phyloP scores from a whole-genome alignment of 2,888 invertebrate species.

The Andrena hattorfiana region DNA sequence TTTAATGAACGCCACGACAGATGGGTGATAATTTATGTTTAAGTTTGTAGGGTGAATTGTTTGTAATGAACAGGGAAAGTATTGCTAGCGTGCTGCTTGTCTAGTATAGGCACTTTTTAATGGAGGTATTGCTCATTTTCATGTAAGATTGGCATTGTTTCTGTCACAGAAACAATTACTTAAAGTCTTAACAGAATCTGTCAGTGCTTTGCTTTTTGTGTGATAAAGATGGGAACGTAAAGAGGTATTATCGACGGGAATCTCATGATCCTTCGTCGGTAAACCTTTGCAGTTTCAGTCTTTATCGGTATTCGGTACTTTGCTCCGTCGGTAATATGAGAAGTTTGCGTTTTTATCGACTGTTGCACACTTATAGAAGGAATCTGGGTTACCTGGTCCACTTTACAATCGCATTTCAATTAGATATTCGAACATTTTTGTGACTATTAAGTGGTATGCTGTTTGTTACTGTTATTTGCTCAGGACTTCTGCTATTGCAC shows the following conservation, averaged over 20 bases:
- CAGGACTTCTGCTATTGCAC: not conserved
- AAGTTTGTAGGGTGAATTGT: not conserved
- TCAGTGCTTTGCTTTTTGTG: not conserved
- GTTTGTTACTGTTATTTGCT: not conserved
- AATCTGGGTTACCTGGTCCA: no score
- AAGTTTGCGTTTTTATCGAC: conserved; percentile 16
- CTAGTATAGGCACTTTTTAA: no score
- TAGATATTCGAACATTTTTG: not conserved
- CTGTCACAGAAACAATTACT: not conserved
- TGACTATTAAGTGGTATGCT: accelerated
- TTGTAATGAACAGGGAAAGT: not conserved
- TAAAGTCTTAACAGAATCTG: not conserved
- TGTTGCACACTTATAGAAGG: not conserved
- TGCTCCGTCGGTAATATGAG: not conserved
- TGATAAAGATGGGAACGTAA: not conserved
- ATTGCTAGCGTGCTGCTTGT: not conserved
- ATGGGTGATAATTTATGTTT: not conserved
- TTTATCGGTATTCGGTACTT: conserved; percentile 19
- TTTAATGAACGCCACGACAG: not conserved
- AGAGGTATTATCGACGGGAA: conserved; percentile 22
- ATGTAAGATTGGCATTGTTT: not conserved
- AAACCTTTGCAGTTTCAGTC: not conserved
- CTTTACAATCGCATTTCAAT: not conserved
- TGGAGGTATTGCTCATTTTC: not conserved
- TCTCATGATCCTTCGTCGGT: conserved; percentile 11